These are phyloP conservation scores for Tychaedon coryphoeus DNA, from an alignment of 2,113 vertebrate genomes.

Conservation along the genomic window DNA sequence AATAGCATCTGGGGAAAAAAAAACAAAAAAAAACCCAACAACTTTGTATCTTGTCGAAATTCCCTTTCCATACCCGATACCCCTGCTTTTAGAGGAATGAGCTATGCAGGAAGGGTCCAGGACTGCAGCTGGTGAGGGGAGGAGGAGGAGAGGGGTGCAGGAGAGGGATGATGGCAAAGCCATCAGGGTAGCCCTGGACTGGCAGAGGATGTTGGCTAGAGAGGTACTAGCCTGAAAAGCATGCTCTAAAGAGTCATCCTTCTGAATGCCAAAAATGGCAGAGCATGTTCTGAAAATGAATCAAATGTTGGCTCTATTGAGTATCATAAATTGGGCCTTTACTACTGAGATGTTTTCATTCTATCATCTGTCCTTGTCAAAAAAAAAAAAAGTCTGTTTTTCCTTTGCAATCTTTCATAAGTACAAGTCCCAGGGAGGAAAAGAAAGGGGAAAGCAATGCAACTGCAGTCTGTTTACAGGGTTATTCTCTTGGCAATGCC, in stretches of 20 bases:
- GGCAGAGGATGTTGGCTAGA: background rate
- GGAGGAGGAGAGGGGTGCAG: background rate
- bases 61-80: background rate
- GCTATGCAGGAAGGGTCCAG: background rate
- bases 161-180: background rate
- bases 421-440: background rate
- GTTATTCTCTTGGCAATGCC: constrained; percentile 50
- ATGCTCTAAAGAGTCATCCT: background rate
- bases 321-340: background rate
- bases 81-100: background rate
- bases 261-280: background rate
- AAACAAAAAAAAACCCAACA: background rate
- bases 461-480: constrained; percentile 9
- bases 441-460: background rate
- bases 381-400: background rate
- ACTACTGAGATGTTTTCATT: background rate
- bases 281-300: background rate
- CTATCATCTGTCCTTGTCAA: background rate
- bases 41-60: background rate
- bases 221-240: background rate
- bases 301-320: background rate
- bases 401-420: background rate
- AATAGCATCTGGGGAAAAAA: background rate
- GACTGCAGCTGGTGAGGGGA: background rate
- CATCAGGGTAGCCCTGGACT: background rate